These are phyloP conservation scores for Anguilla megastoma DNA, from an alignment of 2,797 vertebrate genomes.

Conservation along the genomic window DNA sequence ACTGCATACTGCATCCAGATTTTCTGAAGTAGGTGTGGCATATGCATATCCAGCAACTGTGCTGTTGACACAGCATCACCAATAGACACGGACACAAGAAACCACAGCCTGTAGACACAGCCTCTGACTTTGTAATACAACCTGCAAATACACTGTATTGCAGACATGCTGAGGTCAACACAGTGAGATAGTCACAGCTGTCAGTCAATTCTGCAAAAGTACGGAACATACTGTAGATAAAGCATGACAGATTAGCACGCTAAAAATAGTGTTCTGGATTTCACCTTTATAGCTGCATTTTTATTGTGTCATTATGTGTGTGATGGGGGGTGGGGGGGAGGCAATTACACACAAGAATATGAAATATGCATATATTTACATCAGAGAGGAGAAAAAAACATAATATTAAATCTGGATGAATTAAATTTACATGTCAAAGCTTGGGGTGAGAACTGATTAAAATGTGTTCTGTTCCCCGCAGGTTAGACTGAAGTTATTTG, in stretches of 20 bases:
- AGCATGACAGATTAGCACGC: neutral
- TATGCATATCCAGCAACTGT: neutral
- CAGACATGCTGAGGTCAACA: neutral
- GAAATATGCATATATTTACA: constrained; percentile 65
- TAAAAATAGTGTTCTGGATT: neutral
- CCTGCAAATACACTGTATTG: neutral
- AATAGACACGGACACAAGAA: neutral
- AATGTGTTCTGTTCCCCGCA: constrained; percentile 60
- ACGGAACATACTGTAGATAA: too few relatives aligned
- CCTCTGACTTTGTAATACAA: neutral
- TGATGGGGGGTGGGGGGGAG: constrained; percentile 49
- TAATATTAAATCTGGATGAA: constrained; percentile 60
- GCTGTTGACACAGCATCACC: too few relatives aligned
- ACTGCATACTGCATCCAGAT: neutral
- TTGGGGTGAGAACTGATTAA: constrained; percentile 70
- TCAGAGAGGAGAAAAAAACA: constrained; percentile 49
- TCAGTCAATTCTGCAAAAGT: neutral
- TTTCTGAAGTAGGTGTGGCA: neutral
- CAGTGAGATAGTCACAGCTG: neutral
- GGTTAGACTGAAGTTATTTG: constrained; percentile 68
- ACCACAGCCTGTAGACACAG: neutral
- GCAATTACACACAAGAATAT: constrained; percentile 64
- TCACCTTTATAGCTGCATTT: constrained; percentile 19
- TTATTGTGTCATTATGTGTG: constrained; percentile 58
- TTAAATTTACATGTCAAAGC: constrained; percentile 66